Conservation (phyloP, 2,888 invertebrate genomes). For the Amblyteles armatorius region DNA sequence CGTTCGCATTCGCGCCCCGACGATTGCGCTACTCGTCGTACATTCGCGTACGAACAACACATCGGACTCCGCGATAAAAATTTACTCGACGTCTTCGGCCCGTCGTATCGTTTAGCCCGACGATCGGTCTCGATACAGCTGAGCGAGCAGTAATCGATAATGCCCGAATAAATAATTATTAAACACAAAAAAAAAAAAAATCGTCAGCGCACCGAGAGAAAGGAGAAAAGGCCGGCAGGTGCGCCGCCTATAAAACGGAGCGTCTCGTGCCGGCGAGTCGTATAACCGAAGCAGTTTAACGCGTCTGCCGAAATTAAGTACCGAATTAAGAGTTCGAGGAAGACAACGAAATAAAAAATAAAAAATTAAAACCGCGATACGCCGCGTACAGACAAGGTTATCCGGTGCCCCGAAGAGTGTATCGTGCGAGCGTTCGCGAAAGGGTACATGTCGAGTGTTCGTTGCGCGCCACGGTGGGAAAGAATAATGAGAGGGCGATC, state of each 20-base stretch:
- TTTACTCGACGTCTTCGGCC: not conserved
- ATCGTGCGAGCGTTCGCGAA: constrained; percentile 28
- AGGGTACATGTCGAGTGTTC: constrained; percentile 68
- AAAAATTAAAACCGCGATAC: constrained; percentile 47
- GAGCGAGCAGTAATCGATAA: constrained; percentile 6
- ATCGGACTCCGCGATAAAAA: not conserved
- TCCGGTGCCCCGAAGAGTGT: constrained; percentile 56
- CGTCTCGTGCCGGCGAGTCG: constrained; percentile 56
- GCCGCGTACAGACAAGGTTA: constrained; percentile 55
- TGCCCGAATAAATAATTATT: constrained; percentile 12
- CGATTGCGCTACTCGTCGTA: constrained; percentile 44
- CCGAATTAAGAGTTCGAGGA: constrained; percentile 51
- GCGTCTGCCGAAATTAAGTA: constrained; percentile 64
- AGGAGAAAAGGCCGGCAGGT: constrained; percentile 45
- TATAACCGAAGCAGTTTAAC: constrained; percentile 62
- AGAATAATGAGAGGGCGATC: constrained; percentile 74
- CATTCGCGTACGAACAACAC: constrained; percentile 3
- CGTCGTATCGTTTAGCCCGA: not conserved
- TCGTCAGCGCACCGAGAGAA: not conserved
- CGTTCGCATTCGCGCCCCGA: constrained; percentile 47
- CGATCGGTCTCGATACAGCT: not conserved
- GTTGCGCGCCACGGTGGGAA: constrained; percentile 73
- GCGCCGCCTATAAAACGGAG: not conserved
- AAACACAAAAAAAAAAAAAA: not conserved
- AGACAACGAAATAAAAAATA: not conserved